Evolutionary conservation across 2,113 vertebrate species (phyloP).

Genomic region (Cinclus cinclus): DNA sequence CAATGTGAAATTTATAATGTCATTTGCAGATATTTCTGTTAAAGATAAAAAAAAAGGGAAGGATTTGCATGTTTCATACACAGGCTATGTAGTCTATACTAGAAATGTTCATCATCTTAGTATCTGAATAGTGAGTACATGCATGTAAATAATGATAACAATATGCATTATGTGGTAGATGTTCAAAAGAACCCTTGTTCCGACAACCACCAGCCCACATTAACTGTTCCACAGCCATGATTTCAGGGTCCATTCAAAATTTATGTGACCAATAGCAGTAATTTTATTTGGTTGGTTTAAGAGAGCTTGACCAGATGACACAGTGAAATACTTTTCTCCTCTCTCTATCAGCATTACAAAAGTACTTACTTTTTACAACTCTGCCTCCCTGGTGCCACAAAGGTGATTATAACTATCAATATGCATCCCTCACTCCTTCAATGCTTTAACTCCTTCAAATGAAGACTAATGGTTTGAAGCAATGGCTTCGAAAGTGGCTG

Average conservation of each 20-base stretch:
- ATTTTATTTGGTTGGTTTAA: neutral
- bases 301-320: neutral
- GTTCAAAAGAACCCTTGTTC: neutral
- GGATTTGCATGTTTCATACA: neutral
- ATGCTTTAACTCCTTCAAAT: neutral
- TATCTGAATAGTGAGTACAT: neutral
- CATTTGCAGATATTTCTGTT: neutral
- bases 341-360: neutral
- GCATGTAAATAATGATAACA: neutral
- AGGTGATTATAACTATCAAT: neutral
- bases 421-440: neutral
- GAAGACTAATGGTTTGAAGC: neutral
- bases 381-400: neutral
- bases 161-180: neutral
- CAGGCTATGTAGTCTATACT: neutral
- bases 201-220: neutral
- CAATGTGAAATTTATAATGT: neutral
- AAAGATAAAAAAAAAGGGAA: neutral
- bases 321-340: neutral
- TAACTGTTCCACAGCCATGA: neutral
- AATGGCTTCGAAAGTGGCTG: neutral
- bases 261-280: neutral
- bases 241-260: neutral
- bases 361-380: neutral
- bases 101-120: neutral